Evolutionary conservation across 2,888 invertebrate species (phyloP).

Genomic region (Chamaedrilus cognettii): DNA sequence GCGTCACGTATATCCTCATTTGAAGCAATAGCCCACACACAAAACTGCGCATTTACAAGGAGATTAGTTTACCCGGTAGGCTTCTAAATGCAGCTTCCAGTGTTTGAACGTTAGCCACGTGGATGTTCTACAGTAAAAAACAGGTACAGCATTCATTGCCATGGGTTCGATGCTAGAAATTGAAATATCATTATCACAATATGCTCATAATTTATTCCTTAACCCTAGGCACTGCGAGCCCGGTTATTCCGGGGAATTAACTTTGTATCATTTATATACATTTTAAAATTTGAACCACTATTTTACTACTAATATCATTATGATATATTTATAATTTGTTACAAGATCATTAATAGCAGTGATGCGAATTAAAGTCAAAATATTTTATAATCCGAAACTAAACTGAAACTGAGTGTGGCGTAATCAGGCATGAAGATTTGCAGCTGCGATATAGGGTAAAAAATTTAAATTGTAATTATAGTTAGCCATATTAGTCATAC

Average conservation of each 20-base stretch:
- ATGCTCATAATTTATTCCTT: too few relatives aligned
- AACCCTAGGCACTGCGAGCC: too few relatives aligned
- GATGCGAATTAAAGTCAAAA: background rate
- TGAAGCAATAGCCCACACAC: too few relatives aligned
- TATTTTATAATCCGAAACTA: background rate
- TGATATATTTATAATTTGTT: background rate
- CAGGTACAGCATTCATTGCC: conserved; percentile 1
- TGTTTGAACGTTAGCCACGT: conserved; percentile 41
- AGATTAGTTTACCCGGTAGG: conserved; percentile 37
- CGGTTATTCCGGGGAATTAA: background rate
- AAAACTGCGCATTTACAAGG: too few relatives aligned
- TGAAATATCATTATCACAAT: too few relatives aligned
- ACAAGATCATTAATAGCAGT: background rate
- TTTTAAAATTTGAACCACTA: background rate
- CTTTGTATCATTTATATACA: background rate
- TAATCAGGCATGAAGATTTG: too few relatives aligned
- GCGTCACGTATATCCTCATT: too few relatives aligned
- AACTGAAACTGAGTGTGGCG: background rate
- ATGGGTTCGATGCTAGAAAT: too few relatives aligned
- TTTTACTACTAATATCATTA: background rate
- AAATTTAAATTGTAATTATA: too few relatives aligned
- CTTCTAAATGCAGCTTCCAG: conserved; percentile 37
- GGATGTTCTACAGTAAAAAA: conserved; percentile 31
- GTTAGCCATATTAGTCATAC: too few relatives aligned
- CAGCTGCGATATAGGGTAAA: too few relatives aligned